Evolutionary conservation across 2,888 invertebrate species (phyloP), one percentile per base, ranked within the genome.

Genomic region (Protodeltote pygarga): DNA sequence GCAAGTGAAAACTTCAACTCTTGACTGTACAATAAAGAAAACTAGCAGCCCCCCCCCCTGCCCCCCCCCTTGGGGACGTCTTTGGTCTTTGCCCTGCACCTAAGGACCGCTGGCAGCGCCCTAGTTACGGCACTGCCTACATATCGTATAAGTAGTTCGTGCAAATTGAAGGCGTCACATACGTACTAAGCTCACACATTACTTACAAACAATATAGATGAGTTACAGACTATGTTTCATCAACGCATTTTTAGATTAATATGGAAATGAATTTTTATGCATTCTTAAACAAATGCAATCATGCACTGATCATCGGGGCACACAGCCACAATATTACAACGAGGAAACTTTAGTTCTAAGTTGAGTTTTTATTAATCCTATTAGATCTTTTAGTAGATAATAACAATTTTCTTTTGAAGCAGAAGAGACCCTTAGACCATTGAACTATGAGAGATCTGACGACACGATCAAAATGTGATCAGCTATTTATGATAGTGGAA

Each of bases 261-360:
- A 73, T 77, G 77, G 63, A 71, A 77, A 79, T 79, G 72, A 74
- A 69, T 57, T 54, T 81, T 75, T 81, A 81, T 81, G 87, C 87
- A 89, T 87, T 89, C 76, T 88, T 87, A 86, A 89, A 89, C 87
- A 89, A 88, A 89, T 89, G 87, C 87, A 82, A 79, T 72, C 76
- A 71, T 75, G 74, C 74, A 73, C 74, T 61, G 75, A 70, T 75
- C 69, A 85, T 81, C 73, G 75, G 68, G 77, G 69, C 73, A 45
- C 52, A 29, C 25, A 54, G 68, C 74, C 83, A 70, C 81, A 82
- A 86, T 78, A 65, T 79, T 77, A 39, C 8, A 17, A 45, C 21
- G 28, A 37, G 54, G 45, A 31, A 32, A 61, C 37, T 53, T 57
- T 53, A 61, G 20, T 11, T 46, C 45, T 19, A 45, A 37, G 16